Evolutionary conservation across 2,888 invertebrate species (phyloP).

Genomic region (Eumacrocentrus americanus): DNA sequence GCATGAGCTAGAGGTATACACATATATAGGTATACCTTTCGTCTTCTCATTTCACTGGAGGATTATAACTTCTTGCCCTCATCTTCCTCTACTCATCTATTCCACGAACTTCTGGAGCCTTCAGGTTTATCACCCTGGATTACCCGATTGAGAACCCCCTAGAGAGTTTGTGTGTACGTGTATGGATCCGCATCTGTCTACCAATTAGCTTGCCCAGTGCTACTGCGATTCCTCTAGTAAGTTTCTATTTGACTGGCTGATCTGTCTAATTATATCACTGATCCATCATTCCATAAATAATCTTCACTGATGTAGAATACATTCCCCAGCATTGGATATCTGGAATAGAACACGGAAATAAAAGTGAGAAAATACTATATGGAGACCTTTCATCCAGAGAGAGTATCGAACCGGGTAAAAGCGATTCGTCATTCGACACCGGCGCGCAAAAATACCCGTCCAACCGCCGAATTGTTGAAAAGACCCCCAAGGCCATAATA

Average conservation of each 20-base stretch:
- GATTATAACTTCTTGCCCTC: neutral
- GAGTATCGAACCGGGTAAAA: conserved; percentile 15
- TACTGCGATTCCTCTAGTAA: neutral
- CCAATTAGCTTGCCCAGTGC: conserved; percentile 19
- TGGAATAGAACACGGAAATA: neutral
- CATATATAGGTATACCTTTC: too few relatives aligned
- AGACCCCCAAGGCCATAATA: conserved; percentile 15
- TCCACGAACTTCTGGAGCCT: conserved; percentile 15
- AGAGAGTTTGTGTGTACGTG: conserved; percentile 14
- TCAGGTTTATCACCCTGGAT: conserved; percentile 17
- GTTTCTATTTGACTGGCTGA: conserved; percentile 9
- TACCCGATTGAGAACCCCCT: conserved; percentile 4
- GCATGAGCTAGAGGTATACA: too few relatives aligned
- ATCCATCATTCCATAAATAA: neutral
- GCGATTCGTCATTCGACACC: conserved; percentile 28
- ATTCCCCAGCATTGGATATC: neutral
- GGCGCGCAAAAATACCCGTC: conserved; percentile 23
- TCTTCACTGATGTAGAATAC: too few relatives aligned
- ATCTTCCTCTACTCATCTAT: neutral
- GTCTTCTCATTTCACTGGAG: neutral
- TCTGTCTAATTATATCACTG: conserved; percentile 9
- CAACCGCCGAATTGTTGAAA: conserved; percentile 28
- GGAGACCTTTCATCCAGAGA: neutral
- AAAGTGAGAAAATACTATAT: too few relatives aligned
- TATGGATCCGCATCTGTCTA: conserved; percentile 7